Percentiles rank a stretch among this genome's conserved stretches.
Evolutionary conservation across 2,797 vertebrate species (phyloP).

Genomic region (Sebastes ruberrimus): DNA sequence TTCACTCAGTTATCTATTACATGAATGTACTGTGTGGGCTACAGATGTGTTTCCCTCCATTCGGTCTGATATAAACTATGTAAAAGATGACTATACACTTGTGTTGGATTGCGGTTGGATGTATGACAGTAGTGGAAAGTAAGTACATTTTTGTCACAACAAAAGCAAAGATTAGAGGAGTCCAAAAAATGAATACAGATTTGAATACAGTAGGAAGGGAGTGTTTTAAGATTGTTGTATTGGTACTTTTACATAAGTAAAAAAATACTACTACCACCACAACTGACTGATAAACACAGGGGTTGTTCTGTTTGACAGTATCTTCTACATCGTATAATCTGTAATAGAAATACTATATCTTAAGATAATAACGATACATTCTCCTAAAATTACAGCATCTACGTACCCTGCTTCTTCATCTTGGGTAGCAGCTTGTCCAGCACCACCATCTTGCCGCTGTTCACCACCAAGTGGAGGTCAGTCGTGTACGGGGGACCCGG

Average conservation of each 20-base stretch:
- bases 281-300: neutral
- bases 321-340: no score
- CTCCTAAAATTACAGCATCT: neutral
- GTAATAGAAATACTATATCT: neutral
- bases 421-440: constrained; percentile 96
- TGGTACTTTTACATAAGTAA: neutral
- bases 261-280: neutral
- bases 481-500: constrained; percentile 98
- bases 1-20: no score
- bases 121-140: neutral
- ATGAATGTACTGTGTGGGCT: no score
- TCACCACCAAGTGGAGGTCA: constrained; percentile 95
- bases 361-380: neutral
- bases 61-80: neutral
- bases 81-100: neutral
- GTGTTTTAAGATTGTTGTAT: no score
- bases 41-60: neutral
- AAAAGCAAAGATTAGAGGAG: neutral
- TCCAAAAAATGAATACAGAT: neutral
- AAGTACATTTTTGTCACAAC: neutral
- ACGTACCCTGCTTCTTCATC: constrained; percentile 92
- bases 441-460: constrained; percentile 98
- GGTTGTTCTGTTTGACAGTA: neutral
- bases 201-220: neutral
- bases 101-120: neutral